Base-by-base conservation (phyloP, 2,113 vertebrate species). In the Colossoma macropomum region DNA sequence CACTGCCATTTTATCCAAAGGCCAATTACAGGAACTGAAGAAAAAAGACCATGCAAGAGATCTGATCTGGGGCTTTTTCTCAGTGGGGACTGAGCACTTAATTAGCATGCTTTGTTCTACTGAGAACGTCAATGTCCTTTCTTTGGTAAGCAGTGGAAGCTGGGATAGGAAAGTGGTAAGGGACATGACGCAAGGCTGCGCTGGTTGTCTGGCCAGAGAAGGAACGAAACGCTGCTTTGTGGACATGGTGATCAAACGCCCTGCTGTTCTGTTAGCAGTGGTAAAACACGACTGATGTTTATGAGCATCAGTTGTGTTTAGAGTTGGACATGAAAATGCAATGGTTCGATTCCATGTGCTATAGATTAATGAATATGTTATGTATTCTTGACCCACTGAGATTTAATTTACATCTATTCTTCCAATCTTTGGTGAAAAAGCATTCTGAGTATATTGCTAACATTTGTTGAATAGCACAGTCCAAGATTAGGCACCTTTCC, bases 21-120 rank as follows among this genome's bases (percentile, higher is more conserved):
- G 68, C 60, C 60, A 30, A 48, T 80, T 73, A 80, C 56, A 48
- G 69, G 12, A 23, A 62, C 4, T 45, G 41, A 21, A 27, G 9
- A 27, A 52, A 23, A 50, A 16, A 19, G 11, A 32, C 38, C 27
- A 38, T 2, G 34, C 38, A 2, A 0, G 15, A 28, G 25, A 41
- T 79, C 52, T 38, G 65, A 70, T 17, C 52, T 1, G n/a, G n/a
- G 28, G n/a, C 50, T 79, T 68, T 23, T 70, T n/a, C 21, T 62
- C 68, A 48, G 30, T 52, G 48, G 78, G 32, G 59, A 30, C 28
- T 41, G 54, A 52, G n/a, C 34, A 15, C 12, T 25, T 65, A 72
- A 80, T 83, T 80, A 76, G 23, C 68, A 62, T 48, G 10, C 54
- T 72, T 69, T 86, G 63, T 75, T 59, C 28, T 80, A 4, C 75